Evolutionary conservation across 2,797 vertebrate species (phyloP).

Genomic region (Tachyglossus aculeatus): DNA sequence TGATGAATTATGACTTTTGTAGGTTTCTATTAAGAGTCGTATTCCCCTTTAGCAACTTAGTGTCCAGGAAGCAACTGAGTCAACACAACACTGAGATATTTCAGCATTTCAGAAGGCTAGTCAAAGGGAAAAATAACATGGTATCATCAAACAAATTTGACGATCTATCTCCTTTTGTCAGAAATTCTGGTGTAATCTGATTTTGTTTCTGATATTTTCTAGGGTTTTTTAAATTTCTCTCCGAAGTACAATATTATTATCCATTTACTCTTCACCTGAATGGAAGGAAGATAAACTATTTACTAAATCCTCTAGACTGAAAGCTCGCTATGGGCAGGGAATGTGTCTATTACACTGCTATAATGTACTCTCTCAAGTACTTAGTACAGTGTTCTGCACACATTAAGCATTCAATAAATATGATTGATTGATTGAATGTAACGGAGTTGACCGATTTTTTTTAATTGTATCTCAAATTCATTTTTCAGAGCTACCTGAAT

Average conservation of each 20-base stretch:
- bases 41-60: neutral
- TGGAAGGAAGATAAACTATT: neutral
- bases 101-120: constrained; percentile 13
- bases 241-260: neutral
- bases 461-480: neutral
- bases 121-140: neutral
- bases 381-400: too few species aligned
- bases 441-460: neutral
- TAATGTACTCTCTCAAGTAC: too few species aligned
- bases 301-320: neutral
- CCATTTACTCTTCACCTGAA: neutral
- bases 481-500: neutral
- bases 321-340: too few species aligned
- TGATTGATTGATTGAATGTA: too few species aligned
- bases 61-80: constrained; percentile 33
- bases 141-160: neutral
- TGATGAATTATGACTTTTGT: constrained; percentile 48
- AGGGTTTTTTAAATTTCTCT: neutral
- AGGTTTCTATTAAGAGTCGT: constrained; percentile 32
- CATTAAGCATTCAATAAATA: too few species aligned
- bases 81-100: constrained; percentile 2
- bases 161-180: neutral
- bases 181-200: neutral
- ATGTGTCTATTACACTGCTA: too few species aligned
- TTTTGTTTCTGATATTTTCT: neutral